phyloP scores from a whole-genome alignment of 2,888 invertebrate genomes.

The Tetrapedia diversipes region DNA sequence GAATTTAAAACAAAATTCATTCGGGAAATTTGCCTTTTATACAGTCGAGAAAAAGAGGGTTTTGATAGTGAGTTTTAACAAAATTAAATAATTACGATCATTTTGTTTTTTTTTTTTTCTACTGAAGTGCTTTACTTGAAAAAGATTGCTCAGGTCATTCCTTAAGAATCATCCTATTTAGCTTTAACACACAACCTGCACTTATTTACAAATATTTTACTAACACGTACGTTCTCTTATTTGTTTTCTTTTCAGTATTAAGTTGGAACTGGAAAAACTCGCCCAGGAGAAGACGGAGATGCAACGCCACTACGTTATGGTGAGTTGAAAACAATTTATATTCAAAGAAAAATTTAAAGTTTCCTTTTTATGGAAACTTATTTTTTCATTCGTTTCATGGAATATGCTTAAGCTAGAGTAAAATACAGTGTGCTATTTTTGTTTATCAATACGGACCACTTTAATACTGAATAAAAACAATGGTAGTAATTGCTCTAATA shows the following conservation, averaged over 20 bases:
- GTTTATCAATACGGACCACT: slow-evolving; percentile 1
- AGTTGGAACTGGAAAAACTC: slow-evolving; percentile 93
- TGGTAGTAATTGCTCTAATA: too few species aligned
- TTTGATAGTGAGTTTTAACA: too few species aligned
- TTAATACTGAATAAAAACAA: too few species aligned
- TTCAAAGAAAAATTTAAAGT: not conserved
- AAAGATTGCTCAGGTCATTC: not conserved
- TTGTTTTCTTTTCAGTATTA: slow-evolving; percentile 87
- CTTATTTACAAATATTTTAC: slow-evolving; percentile 79
- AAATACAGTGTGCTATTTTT: not conserved
- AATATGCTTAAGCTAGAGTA: too few species aligned
- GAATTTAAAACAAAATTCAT: too few species aligned
- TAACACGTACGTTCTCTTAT: slow-evolving; percentile 79
- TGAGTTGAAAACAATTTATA: slow-evolving; percentile 83
- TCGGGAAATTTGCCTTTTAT: too few species aligned
- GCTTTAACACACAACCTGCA: slow-evolving; percentile 54
- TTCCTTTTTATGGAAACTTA: not conserved
- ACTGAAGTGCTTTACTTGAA: not conserved
- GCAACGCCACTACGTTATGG: slow-evolving; percentile 95
- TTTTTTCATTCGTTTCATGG: not conserved
- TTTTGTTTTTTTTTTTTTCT: not conserved
- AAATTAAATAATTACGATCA: not conserved
- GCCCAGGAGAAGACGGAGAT: slow-evolving; percentile 94
- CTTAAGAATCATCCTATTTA: slow-evolving; percentile 5
- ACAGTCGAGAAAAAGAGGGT: too few species aligned